Conservation (phyloP, 2,797 vertebrate species). For the Tympanoctomys barrerae region DNA sequence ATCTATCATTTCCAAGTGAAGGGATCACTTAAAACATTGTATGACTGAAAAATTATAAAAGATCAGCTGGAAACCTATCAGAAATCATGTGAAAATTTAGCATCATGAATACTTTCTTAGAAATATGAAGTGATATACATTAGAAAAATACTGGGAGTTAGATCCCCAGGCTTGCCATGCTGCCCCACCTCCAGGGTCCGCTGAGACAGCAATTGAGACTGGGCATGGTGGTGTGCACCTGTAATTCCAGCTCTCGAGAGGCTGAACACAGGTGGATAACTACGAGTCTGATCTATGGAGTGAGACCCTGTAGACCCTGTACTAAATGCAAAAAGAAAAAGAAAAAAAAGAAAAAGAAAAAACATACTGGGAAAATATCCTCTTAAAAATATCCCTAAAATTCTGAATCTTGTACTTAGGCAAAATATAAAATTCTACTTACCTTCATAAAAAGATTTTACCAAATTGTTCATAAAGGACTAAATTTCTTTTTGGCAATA, state of each 20-base stretch:
- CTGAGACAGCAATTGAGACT: too few relatives aligned
- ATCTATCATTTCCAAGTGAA: not conserved
- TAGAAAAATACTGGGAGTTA: not conserved
- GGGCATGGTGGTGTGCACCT: too few relatives aligned
- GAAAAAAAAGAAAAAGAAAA: not conserved
- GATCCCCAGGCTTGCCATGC: too few relatives aligned
- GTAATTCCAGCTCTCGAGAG: too few relatives aligned
- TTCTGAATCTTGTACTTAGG: not conserved
- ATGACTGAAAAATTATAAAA: not conserved
- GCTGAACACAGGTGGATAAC: too few relatives aligned
- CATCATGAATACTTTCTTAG: not conserved
- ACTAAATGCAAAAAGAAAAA: not conserved
- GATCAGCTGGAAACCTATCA: not conserved
- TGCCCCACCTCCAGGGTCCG: too few relatives aligned
- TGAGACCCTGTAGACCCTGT: too few relatives aligned
- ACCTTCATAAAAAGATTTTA: not conserved
- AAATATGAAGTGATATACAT: not conserved
- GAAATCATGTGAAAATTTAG: not conserved
- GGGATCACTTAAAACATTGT: not conserved
- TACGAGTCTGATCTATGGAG: too few relatives aligned
- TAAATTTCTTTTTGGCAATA: not conserved
- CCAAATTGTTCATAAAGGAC: not conserved
- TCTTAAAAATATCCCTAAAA: not conserved
- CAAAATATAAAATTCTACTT: not conserved
- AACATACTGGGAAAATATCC: not conserved